These are phyloP conservation scores for Netelia inedita DNA, from an alignment of 2,888 invertebrate species.

Conservation along the genomic window DNA sequence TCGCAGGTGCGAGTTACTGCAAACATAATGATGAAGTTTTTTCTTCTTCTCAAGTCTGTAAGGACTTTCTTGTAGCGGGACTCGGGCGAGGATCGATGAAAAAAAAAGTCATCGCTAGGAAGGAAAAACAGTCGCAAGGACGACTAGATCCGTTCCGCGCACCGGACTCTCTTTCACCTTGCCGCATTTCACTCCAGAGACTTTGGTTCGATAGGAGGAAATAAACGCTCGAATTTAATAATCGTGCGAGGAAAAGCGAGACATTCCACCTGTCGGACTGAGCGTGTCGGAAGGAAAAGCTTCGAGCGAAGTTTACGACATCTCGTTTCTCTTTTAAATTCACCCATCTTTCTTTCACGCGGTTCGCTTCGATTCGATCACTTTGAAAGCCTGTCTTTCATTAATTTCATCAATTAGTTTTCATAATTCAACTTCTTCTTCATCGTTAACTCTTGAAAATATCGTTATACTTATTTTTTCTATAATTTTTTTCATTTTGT, in stretches of 20 bases:
- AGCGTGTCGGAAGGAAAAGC: constrained; percentile 45
- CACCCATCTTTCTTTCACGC: neutral
- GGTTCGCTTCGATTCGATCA: neutral
- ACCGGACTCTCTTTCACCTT: constrained; percentile 40
- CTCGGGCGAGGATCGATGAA: neutral
- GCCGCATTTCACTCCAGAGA: constrained; percentile 43
- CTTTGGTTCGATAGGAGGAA: constrained; percentile 51
- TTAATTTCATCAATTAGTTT: neutral
- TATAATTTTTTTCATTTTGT: too few species aligned
- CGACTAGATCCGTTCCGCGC: constrained; percentile 58
- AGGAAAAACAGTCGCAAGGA: constrained; percentile 58
- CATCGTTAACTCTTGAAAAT: neutral
- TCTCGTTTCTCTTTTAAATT: constrained; percentile 8
- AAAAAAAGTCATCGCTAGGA: constrained; percentile 17
- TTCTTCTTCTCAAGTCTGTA: constrained; percentile 9
- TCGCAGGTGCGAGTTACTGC: constrained; percentile 24
- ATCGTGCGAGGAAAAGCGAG: constrained; percentile 40
- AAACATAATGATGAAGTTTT: constrained; percentile 15
- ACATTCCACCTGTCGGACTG: constrained; percentile 39
- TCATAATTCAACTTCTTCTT: neutral
- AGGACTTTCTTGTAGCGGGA: constrained; percentile 33
- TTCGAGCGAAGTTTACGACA: neutral
- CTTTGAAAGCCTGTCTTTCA: neutral
- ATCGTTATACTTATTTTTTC: neutral
- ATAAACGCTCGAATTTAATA: constrained; percentile 48